phyloP scores from a whole-genome alignment of 2,888 invertebrate genomes.

The Antheraea assamensis region DNA sequence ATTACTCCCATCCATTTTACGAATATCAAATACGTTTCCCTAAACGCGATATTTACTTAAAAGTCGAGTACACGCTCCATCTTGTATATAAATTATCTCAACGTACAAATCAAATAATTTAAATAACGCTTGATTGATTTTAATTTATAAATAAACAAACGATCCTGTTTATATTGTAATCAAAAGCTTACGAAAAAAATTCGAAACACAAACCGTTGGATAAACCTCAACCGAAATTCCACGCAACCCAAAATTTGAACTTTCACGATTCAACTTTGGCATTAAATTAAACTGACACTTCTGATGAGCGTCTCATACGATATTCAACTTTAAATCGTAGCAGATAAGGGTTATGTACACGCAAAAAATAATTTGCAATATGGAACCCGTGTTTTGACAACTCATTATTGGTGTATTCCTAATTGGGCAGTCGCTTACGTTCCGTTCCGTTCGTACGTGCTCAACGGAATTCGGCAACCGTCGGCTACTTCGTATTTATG shows the following conservation, averaged over 20 bases:
- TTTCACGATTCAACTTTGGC: conserved; percentile 77
- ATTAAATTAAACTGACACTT: conserved; percentile 57
- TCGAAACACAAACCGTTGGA: conserved; percentile 66
- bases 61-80: too few species aligned
- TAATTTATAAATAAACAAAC: background rate
- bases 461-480: conserved; percentile 57
- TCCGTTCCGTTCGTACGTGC: conserved; percentile 35
- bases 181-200: conserved; percentile 34
- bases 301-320: conserved; percentile 29
- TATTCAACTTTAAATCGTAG: conserved; percentile 41
- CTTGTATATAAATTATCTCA: background rate
- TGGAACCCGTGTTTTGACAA: conserved; percentile 76
- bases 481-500: conserved; percentile 53
- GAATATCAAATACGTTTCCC: too few species aligned
- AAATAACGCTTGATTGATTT: background rate
- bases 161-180: background rate
- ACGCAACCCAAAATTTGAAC: conserved; percentile 63
- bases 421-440: conserved; percentile 63
- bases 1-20: too few species aligned
- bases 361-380: conserved; percentile 35
- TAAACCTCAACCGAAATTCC: conserved; percentile 64
- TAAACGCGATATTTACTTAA: too few species aligned
- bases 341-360: conserved; percentile 38
- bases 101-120: background rate
- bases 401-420: conserved; percentile 75